These are phyloP conservation scores for Tenebrio molitor DNA, from an alignment of 1,140 invertebrate genomes.

Conservation along the genomic window DNA sequence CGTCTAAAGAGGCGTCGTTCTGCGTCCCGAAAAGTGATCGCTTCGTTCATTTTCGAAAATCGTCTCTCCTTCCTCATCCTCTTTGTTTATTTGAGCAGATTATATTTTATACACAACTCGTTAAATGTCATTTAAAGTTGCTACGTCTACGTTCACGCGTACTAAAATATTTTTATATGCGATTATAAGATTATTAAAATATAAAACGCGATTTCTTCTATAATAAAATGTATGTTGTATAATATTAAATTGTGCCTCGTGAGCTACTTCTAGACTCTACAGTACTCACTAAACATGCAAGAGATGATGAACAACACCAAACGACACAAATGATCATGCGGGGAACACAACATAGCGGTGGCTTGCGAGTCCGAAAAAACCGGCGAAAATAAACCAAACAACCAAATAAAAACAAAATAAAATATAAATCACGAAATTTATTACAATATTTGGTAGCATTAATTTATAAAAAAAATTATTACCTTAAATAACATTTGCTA, in stretches of 20 bases:
- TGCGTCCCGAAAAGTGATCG: constrained; percentile 56
- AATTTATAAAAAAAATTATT: constrained; percentile 64
- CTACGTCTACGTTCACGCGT: constrained; percentile 61
- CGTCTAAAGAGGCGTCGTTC: constrained; percentile 53
- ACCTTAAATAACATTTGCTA: constrained; percentile 62
- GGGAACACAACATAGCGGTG: constrained; percentile 53
- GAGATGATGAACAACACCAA: constrained; percentile 60
- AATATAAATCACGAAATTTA: constrained; percentile 67
- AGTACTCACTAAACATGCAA: constrained; percentile 62
- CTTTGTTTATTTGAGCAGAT: constrained; percentile 58
- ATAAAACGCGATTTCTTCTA: constrained; percentile 63
- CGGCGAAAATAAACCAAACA: too few relatives aligned
- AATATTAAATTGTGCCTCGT: constrained; percentile 61
- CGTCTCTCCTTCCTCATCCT: constrained; percentile 42
- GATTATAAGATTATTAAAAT: constrained; percentile 63
- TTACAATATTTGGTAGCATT: constrained; percentile 67
- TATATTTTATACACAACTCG: constrained; percentile 48
- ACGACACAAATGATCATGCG: constrained; percentile 55
- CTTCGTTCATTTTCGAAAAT: constrained; percentile 28
- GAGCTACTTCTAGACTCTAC: constrained; percentile 61
- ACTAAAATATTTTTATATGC: constrained; percentile 63
- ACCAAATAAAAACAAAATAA: constrained; percentile 62
- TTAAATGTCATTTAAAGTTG: constrained; percentile 53
- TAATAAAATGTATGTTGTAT: constrained; percentile 48
- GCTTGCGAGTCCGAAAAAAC: constrained; percentile 50